Percentiles rank a stretch among this genome's conserved stretches.
These are phyloP conservation scores for Poeciliopsis turrubarensis DNA, from an alignment of 2,113 vertebrate species.

Conservation along the genomic window DNA sequence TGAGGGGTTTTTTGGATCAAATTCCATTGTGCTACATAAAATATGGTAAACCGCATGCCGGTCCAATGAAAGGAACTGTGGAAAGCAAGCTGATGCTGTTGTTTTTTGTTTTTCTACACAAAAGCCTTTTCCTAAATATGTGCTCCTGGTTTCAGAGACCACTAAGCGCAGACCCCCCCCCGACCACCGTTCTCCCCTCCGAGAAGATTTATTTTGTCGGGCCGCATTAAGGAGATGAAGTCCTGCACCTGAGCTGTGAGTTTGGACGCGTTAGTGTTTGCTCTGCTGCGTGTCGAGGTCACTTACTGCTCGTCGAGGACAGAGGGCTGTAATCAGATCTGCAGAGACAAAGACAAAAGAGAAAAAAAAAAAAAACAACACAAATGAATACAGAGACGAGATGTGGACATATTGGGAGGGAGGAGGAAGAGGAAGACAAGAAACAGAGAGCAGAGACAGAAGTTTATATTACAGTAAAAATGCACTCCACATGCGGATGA, in stretches of 20 bases:
- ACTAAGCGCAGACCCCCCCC: slow-evolving; percentile 18
- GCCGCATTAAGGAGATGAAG: slow-evolving; percentile 37
- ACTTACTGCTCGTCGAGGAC: slow-evolving; percentile 95
- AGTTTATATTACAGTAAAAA: slow-evolving; percentile 59
- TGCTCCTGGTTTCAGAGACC: not conserved
- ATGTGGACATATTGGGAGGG: slow-evolving; percentile 4
- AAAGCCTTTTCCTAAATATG: slow-evolving; percentile 14
- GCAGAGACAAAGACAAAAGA: slow-evolving; percentile 55
- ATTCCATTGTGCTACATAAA: not conserved
- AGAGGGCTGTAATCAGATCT: slow-evolving; percentile 94
- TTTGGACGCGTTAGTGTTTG: slow-evolving; percentile 1
- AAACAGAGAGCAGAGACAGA: slow-evolving; percentile 54
- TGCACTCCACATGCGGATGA: slow-evolving; percentile 41
- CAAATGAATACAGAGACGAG: not conserved
- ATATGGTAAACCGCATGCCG: not conserved
- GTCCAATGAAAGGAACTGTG: not conserved
- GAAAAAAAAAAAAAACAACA: not conserved
- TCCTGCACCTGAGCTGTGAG: slow-evolving; percentile 9
- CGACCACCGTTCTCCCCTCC: not conserved
- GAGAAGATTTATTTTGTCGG: slow-evolving; percentile 43
- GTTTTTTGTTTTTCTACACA: not conserved
- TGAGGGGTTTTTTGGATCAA: rapidly evolving
- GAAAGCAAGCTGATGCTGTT: not conserved
- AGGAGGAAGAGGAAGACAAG: slow-evolving; percentile 24
- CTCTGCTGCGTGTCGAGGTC: slow-evolving; percentile 43